Conservation (phyloP, 2,113 vertebrate genomes). For the Oncorhynchus masou region DNA sequence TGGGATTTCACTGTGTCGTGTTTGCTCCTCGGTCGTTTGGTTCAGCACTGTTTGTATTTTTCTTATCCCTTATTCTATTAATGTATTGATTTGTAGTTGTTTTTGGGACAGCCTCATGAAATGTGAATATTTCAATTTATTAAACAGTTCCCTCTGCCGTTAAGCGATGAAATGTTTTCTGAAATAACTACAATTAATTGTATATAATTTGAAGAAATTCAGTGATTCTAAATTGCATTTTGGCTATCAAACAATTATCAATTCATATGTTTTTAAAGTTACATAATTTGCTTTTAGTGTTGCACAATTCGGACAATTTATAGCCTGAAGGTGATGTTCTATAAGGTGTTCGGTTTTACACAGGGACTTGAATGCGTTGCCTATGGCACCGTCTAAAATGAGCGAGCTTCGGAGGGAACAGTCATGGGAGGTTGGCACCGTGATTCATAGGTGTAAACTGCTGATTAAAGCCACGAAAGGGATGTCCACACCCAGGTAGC, state of each 20-base stretch:
- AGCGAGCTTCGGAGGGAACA: constrained; percentile 16
- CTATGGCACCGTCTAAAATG: constrained; percentile 39
- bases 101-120: not conserved
- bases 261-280: not conserved
- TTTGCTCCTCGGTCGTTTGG: constrained; percentile 42
- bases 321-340: constrained; percentile 33
- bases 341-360: constrained; percentile 50
- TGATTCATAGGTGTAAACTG: constrained; percentile 55
- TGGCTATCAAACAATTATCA: constrained; percentile 12
- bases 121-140: not conserved
- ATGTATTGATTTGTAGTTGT: not conserved
- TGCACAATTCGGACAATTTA: constrained; percentile 45
- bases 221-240: not conserved
- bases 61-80: not conserved
- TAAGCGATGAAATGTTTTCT: not conserved
- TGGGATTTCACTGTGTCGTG: constrained; percentile 52
- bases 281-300: not conserved
- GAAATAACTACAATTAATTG: constrained; percentile 27
- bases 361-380: constrained; percentile 47
- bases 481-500: constrained; percentile 41
- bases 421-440: constrained; percentile 42
- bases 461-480: constrained; percentile 44
- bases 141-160: not conserved
- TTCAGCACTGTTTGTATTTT: not conserved
- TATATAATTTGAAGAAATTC: constrained; percentile 2